Evolutionary conservation across 2,797 vertebrate genomes (phyloP), one percentile per base, ranked within the genome.

Genomic region (Anabacerthia variegaticeps): DNA sequence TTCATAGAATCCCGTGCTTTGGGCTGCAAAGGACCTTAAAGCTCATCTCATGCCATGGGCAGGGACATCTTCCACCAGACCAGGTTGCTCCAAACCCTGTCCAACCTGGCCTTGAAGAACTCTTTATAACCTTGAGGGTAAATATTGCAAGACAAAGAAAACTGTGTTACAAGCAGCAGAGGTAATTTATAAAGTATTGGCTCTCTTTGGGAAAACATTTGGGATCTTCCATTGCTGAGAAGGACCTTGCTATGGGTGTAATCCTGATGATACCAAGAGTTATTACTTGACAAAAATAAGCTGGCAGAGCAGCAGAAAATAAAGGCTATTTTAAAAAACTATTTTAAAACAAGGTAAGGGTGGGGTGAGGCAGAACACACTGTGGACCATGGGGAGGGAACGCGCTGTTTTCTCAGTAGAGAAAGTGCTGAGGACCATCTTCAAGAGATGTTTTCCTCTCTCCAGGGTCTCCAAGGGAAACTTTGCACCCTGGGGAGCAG

Each of bases 391-490:
- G 34, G 48, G 24, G 32, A 59, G 24, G 44, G 52, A 78, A 71
- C 0, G 0, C 5, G 56, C 34, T 27, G 37, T 23, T 59, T 28
- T 22, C 26, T 22, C 30, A 56, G 2, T 28, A 52, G 1, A 65
- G 18, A 7, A 56, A 11, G 14, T 4, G 2, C 37, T 24, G 48
- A 4, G 49, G 30, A 36, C 1, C 32, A 6, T 7, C 52, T 26
- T 17, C 30, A 37, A 28, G 54, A 68, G 72, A 12, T 23, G 39
- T 9, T 30, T 21, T 4, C 51, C 54, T 22, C 68, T 43, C 68
- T n/a, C 54, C 69, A 16, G 15, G 1, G n/a, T 28, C n/a, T 19
- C 34, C 62, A 46, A 48, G 59, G 49, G 37, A 39, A 71, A 58
- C 26, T 28, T 41, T 14, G 12, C 28, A 36, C 18, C 27, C 9